These are phyloP conservation scores for Elachura formosa DNA, from an alignment of 2,113 vertebrate species.

Conservation along the genomic window DNA sequence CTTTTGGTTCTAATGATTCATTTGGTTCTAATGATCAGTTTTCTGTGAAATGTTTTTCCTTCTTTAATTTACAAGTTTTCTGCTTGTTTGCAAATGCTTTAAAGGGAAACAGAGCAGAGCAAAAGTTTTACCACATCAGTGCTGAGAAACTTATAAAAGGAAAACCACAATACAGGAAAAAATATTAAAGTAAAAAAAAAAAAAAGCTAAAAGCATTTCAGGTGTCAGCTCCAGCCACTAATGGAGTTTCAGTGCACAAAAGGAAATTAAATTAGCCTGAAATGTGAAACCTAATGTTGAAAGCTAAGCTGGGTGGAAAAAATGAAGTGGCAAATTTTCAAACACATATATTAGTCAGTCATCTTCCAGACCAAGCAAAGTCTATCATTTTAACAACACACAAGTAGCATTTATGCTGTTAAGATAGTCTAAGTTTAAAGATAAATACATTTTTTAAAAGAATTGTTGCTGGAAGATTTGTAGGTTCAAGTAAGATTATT, in stretches of 20 bases:
- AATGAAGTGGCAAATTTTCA: background rate
- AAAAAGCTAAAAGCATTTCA: background rate
- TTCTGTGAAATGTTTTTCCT: background rate
- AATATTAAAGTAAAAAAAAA: background rate
- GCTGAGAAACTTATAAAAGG: background rate
- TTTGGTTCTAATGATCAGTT: background rate
- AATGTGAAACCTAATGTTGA: background rate
- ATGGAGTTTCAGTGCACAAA: background rate
- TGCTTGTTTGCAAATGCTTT: background rate
- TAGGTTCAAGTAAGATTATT: background rate
- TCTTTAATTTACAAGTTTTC: background rate
- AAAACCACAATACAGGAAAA: background rate
- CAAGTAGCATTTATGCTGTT: background rate
- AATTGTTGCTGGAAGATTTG: background rate
- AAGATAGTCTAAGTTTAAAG: background rate
- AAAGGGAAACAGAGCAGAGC: background rate
- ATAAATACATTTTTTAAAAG: rapidly evolving
- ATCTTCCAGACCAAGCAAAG: background rate
- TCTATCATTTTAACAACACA: background rate
- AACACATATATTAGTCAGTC: background rate
- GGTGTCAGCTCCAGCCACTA: background rate
- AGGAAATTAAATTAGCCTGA: background rate
- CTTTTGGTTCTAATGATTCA: background rate
- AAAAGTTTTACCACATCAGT: background rate
- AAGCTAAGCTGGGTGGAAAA: background rate